Evolutionary conservation across 2,113 vertebrate genomes (phyloP), one percentile per base, ranked within the genome.

Genomic region (Loxodonta africana): DNA sequence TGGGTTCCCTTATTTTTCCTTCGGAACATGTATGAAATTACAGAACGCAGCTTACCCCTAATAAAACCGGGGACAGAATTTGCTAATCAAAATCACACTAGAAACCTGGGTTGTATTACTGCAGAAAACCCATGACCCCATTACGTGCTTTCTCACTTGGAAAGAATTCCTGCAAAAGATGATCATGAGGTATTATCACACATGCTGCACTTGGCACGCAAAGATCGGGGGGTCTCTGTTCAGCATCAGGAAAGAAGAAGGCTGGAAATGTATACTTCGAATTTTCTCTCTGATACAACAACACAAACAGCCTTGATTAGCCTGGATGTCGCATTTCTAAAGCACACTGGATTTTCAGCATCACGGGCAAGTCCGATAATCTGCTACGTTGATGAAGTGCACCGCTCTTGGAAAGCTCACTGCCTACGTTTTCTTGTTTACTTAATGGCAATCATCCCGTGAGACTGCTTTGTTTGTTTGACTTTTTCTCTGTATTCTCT

Each of bases 111-210:
- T 85, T 88, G 23, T 62, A 91, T 95, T 95, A 91, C 63, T 46
- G 41, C 51, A 67, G 57, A 95, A 95, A 95, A 51, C 48, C 44
- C 63, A 21, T 28, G 81, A 95, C 74, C 80, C 92, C 25, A 33
- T 91, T 41, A 41, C 37, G 83, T 51, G 77, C 71, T 96, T 96
- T 95, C 95, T 97, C 88, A 96, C 74, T 96, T 96, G 96, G 87
- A 96, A 96, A 94, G 83, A 96, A 96, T 96, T 81, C 94, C 88
- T 94, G 78, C 92, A 94, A 92, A 97, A 97, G 88, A 94, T 78
- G 83, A 96, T 90, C 30, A 0, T 82, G 77, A 95, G 85, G 20
- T 77, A 89, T 95, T 93, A 95, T 94, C 77, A 83, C 85, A 83
- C 53, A 25, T 87, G 88, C 48, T 87, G 67, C 53, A 44, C 94